Percentiles rank a stretch among this genome's conserved stretches.
phyloP scores from a whole-genome alignment of 2,797 vertebrate species.

The Gymnoscopelus braueri region DNA sequence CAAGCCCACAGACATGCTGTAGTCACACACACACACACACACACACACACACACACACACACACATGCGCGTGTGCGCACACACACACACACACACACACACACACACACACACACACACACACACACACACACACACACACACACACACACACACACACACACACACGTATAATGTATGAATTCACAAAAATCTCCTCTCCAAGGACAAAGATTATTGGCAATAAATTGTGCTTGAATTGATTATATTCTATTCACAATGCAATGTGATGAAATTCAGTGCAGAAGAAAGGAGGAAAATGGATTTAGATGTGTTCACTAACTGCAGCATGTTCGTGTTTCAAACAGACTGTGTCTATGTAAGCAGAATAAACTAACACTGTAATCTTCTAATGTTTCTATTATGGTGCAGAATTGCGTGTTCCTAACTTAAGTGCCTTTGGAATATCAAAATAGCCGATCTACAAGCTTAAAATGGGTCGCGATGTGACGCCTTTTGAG shows the following conservation, averaged over 20 bases:
- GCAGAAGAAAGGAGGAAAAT: conserved; percentile 5
- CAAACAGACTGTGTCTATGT: too few species aligned
- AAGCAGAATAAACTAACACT: too few species aligned
- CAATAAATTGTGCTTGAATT: conserved; percentile 21
- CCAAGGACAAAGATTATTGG: conserved; percentile 19
- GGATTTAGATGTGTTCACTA: conserved; percentile 2
- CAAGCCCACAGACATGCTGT: background rate
- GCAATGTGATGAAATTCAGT: conserved; percentile 10
- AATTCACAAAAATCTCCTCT: background rate
- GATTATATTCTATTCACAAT: conserved; percentile 18
- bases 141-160: background rate
- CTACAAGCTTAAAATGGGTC: too few species aligned
- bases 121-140: conserved; percentile 1
- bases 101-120: conserved; percentile 10
- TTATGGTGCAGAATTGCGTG: too few species aligned
- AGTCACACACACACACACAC: conserved; percentile 2
- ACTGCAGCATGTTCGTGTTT: background rate
- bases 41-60: conserved; percentile 1
- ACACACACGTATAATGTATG: background rate
- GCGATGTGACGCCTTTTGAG: too few species aligned
- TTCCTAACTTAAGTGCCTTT: too few species aligned
- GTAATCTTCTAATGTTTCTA: too few species aligned
- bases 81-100: conserved; percentile 7
- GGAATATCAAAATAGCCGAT: too few species aligned
- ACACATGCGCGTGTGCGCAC: background rate